Evolutionary conservation across 2,797 vertebrate genomes (phyloP).

Genomic region (Pogoniulus pusillus): DNA sequence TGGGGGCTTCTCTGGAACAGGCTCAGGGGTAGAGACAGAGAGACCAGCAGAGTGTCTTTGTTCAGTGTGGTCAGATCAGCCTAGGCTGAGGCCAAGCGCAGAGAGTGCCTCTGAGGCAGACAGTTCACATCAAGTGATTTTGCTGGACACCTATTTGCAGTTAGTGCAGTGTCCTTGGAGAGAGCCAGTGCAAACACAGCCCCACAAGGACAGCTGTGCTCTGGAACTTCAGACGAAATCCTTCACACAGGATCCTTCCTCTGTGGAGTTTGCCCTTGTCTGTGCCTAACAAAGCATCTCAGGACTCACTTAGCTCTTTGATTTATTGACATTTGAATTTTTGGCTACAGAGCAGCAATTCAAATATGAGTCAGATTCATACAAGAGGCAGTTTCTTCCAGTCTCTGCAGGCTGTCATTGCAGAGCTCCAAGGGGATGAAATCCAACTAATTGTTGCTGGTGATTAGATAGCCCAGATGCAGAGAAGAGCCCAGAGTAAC

Average conservation of each 20-base stretch:
- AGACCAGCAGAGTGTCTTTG: neutral
- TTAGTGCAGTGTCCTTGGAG: neutral
- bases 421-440: neutral
- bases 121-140: neutral
- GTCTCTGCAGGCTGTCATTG: neutral
- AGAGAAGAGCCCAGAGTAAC: neutral
- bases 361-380: slow-evolving; percentile 19
- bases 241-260: neutral
- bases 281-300: neutral
- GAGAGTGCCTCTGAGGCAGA: neutral
- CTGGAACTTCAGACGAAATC: neutral
- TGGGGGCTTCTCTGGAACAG: neutral
- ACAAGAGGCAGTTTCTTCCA: slow-evolving; percentile 14
- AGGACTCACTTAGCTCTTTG: neutral
- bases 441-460: neutral
- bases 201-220: neutral
- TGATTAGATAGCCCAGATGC: neutral
- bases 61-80: too few relatives aligned
- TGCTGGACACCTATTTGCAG: neutral
- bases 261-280: neutral
- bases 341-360: neutral
- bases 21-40: neutral
- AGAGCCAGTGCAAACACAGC: neutral
- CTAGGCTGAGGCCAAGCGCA: neutral
- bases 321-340: neutral